Evolutionary conservation across 1,140 invertebrate genomes (phyloP).

Genomic region (Bombus soroeensis): DNA sequence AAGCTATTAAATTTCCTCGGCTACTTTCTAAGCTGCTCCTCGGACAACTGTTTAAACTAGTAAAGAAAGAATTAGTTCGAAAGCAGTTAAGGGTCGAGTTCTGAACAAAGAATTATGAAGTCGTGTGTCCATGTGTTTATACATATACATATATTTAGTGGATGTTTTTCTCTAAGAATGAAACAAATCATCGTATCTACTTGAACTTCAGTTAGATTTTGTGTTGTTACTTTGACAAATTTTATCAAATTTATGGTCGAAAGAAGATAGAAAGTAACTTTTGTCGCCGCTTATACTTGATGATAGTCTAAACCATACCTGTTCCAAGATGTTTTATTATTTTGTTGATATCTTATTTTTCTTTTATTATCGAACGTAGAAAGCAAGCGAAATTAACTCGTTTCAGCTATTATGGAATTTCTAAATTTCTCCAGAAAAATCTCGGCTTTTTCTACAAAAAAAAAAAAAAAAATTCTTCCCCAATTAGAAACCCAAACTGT

Average conservation of each 20-base stretch:
- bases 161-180: background rate
- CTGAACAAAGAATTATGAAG: background rate
- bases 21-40: background rate
- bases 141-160: background rate
- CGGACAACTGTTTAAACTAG: background rate
- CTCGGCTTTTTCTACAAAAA: background rate
- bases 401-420: background rate
- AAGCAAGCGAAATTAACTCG: background rate
- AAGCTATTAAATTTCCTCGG: background rate
- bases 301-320: background rate
- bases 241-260: background rate
- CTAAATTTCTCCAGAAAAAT: constrained; percentile 34
- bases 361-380: background rate
- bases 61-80: background rate
- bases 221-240: too few relatives aligned
- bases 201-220: too few relatives aligned
- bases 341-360: background rate
- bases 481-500: background rate
- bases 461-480: background rate
- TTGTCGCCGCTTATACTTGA: background rate
- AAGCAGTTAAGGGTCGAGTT: background rate
- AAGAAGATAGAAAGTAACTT: background rate
- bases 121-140: background rate
- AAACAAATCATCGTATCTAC: too few relatives aligned
- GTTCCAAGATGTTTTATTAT: background rate